Percentiles rank a stretch among this genome's conserved stretches.
Evolutionary conservation across 1,140 invertebrate genomes (phyloP).

Genomic region (Amphibalanus amphitrite): DNA sequence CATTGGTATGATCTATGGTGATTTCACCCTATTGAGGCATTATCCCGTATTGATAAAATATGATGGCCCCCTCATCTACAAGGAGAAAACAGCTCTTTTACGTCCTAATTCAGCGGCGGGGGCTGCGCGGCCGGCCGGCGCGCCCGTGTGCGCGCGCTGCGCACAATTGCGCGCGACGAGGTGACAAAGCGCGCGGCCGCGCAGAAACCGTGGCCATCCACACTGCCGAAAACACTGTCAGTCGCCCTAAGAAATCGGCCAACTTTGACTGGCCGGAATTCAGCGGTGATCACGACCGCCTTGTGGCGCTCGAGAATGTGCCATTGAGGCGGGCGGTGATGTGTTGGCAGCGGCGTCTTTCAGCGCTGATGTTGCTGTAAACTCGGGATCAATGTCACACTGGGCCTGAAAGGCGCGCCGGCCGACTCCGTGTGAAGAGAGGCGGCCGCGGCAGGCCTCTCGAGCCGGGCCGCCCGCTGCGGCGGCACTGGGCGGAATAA

Average conservation of each 20-base stretch:
- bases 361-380: not conserved
- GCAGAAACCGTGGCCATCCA: not conserved
- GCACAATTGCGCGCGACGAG: not conserved
- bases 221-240: not conserved
- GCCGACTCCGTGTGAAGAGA: not conserved
- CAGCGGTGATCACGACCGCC: not conserved
- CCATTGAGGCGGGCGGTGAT: not conserved
- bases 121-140: too few relatives aligned
- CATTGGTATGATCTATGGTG: not conserved
- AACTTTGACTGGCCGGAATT: not conserved
- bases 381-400: not conserved
- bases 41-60: slow-evolving; percentile 1
- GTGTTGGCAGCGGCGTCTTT: not conserved
- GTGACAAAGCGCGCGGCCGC: not conserved
- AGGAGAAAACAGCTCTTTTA: not conserved
- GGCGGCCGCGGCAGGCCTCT: too few relatives aligned
- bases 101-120: not conserved
- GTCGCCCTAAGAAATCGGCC: not conserved
- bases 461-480: too few relatives aligned
- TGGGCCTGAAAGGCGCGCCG: not conserved
- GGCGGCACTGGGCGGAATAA: too few relatives aligned
- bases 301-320: not conserved
- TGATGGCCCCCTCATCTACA: not conserved
- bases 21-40: not conserved
- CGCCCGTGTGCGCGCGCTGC: too few relatives aligned